These are phyloP conservation scores for Balanococcus diminutus DNA, from an alignment of 2,888 invertebrate species.

Conservation along the genomic window DNA sequence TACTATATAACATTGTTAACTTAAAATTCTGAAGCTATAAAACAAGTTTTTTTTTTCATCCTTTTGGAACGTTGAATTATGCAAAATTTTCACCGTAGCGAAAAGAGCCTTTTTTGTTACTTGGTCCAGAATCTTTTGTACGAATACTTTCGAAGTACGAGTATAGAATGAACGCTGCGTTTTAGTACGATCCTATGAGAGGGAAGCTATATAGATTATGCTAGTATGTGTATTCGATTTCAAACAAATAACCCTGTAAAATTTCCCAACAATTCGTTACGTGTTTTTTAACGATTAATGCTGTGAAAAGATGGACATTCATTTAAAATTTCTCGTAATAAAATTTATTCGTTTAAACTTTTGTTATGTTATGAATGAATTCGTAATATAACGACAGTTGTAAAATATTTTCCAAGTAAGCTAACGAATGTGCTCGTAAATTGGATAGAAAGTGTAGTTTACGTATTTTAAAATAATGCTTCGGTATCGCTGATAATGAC, in stretches of 20 bases:
- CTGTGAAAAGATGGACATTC: not conserved
- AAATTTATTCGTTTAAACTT: not conserved
- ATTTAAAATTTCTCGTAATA: not conserved
- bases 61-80: not conserved
- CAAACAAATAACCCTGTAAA: no score
- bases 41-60: not conserved
- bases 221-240: not conserved
- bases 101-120: not conserved
- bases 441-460: not conserved
- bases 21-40: not conserved
- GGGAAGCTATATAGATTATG: not conserved
- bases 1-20: constrained; percentile 11
- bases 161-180: not conserved
- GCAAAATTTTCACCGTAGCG: not conserved
- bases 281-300: not conserved
- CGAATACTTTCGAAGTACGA: not conserved
- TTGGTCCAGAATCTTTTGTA: not conserved
- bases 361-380: not conserved
- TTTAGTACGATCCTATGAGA: not conserved
- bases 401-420: not conserved
- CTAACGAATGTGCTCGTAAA: no score
- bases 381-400: not conserved
- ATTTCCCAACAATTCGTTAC: not conserved
- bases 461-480: not conserved
- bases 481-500: not conserved